Evolutionary conservation across 2,888 invertebrate genomes (phyloP).

Genomic region (Chrysomela aeneicollis): DNA sequence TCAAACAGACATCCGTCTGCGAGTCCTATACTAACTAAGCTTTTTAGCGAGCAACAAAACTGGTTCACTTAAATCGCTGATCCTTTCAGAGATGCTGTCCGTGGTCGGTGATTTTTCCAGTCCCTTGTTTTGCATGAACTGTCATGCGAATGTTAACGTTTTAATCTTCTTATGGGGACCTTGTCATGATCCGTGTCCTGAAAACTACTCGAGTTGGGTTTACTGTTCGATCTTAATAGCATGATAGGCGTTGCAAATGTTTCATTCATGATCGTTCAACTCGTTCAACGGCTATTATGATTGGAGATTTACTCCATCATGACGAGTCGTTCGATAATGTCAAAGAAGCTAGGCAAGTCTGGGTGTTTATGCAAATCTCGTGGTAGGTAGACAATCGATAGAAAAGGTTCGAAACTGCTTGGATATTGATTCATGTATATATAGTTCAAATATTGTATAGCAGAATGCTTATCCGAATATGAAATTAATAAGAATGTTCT

Average conservation of each 20-base stretch:
- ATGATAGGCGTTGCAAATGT: slow-evolving; percentile 33
- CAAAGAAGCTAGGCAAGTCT: neutral
- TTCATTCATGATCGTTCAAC: slow-evolving; percentile 31
- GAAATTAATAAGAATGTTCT: too few species aligned
- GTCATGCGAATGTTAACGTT: slow-evolving; percentile 42
- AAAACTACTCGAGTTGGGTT: slow-evolving; percentile 18
- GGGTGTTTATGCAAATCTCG: neutral
- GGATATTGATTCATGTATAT: too few species aligned
- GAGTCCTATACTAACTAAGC: slow-evolving; percentile 20
- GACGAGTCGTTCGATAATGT: neutral
- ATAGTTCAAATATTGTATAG: too few species aligned
- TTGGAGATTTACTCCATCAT: slow-evolving; percentile 18
- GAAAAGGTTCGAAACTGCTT: too few species aligned
- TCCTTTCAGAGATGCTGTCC: slow-evolving; percentile 27
- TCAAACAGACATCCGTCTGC: slow-evolving; percentile 2
- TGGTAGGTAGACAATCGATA: too few species aligned
- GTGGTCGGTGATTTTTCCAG: slow-evolving; percentile 32
- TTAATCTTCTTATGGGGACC: slow-evolving; percentile 35
- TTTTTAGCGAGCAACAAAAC: slow-evolving; percentile 29
- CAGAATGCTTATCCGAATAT: too few species aligned
- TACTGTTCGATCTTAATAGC: slow-evolving; percentile 23
- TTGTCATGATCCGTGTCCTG: slow-evolving; percentile 13
- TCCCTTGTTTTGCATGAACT: slow-evolving; percentile 39
- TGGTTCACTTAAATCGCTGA: slow-evolving; percentile 37
- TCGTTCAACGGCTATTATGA: slow-evolving; percentile 22